Conservation (phyloP, 2,797 vertebrate species). For the Merluccius polli region DNA sequence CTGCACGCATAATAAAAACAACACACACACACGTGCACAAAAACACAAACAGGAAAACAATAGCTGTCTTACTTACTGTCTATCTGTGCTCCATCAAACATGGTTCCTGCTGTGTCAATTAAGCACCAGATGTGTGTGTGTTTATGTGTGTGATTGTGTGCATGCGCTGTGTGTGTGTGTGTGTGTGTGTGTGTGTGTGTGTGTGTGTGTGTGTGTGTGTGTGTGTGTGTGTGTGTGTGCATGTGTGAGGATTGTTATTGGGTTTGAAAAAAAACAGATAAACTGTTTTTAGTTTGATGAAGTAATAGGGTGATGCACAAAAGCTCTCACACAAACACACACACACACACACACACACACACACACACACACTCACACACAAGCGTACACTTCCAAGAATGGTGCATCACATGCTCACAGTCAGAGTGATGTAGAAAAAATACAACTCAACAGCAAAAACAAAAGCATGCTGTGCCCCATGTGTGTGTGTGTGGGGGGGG, state of each 20-base stretch:
- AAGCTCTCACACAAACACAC: conserved; percentile 7
- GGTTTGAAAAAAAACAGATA: no score
- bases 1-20: no score
- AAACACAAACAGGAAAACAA: no score
- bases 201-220: neutral
- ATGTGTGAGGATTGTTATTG: neutral
- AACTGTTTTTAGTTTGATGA: no score
- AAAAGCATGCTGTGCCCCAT: neutral
- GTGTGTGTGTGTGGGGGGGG: neutral
- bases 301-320: no score
- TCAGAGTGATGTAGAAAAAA: neutral
- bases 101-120: no score
- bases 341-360: conserved; percentile 7
- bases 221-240: neutral
- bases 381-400: neutral
- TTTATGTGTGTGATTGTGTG: conserved; percentile 1
- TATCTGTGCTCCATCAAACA: no score
- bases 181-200: conserved; percentile 2
- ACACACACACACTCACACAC: conserved; percentile 3
- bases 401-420: neutral
- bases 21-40: no score
- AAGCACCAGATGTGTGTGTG: neutral
- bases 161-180: neutral
- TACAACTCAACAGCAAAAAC: neutral
- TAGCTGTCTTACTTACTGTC: no score